These are phyloP conservation scores for Copsychus sechellarum DNA, from an alignment of 2,113 vertebrate species.

Conservation along the genomic window DNA sequence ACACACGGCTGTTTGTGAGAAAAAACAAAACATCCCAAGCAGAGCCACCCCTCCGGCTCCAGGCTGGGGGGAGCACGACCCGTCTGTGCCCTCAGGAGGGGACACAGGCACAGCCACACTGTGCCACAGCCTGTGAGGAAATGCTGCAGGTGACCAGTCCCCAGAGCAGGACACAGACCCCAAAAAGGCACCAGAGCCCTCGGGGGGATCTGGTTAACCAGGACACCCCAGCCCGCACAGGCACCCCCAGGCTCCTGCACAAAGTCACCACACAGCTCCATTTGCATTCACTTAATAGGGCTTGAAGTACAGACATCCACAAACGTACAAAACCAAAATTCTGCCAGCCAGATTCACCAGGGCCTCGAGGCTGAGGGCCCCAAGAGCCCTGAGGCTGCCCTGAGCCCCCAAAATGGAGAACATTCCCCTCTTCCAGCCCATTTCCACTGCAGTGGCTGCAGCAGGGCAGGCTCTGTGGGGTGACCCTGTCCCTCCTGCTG, in stretches of 20 bases:
- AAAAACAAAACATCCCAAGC: not conserved
- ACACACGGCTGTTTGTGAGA: not conserved
- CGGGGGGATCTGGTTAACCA: not conserved
- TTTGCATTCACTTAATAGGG: not conserved
- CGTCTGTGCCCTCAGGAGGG: not conserved
- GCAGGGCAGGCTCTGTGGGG: not conserved
- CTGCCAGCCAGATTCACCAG: not conserved
- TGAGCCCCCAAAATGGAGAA: fast-evolving
- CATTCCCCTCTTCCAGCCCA: not conserved
- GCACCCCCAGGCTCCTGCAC: not conserved
- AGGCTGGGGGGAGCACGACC: fast-evolving
- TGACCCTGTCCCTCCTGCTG: not conserved
- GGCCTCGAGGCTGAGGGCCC: not conserved
- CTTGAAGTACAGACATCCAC: not conserved
- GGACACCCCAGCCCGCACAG: not conserved
- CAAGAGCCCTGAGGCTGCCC: not conserved
- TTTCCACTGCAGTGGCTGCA: fast-evolving
- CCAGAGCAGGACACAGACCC: not conserved
- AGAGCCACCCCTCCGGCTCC: not conserved
- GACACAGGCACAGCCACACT: not conserved
- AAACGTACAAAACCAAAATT: not conserved
- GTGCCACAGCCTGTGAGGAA: fast-evolving
- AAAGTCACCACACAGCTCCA: not conserved
- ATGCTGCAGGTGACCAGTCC: fast-evolving
- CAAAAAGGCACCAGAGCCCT: not conserved